Conservation (phyloP, 2,113 vertebrate genomes). For the Notothenia coriiceps region DNA sequence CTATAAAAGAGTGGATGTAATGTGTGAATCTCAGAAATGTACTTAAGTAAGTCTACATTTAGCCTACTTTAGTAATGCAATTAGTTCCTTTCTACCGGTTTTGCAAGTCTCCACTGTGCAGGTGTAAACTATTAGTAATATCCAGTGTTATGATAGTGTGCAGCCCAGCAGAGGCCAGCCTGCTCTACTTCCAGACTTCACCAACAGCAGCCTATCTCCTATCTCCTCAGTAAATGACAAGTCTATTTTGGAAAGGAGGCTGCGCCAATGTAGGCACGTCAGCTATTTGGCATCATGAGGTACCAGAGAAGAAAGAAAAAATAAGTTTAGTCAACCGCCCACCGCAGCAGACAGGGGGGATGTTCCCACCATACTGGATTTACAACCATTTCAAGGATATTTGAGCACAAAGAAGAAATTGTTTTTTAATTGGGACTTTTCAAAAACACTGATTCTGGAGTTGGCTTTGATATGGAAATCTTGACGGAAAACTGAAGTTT, state of each 20-base stretch:
- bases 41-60: too few species aligned
- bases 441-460: constrained; percentile 24
- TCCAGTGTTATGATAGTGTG: constrained; percentile 8
- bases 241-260: constrained; percentile 93
- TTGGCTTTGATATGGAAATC: constrained; percentile 26
- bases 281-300: constrained; percentile 83
- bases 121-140: not conserved
- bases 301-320: constrained; percentile 75
- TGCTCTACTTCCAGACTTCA: constrained; percentile 22
- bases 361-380: constrained; percentile 77
- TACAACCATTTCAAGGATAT: constrained; percentile 71
- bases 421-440: constrained; percentile 37
- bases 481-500: constrained; percentile 12
- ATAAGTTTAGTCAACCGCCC: constrained; percentile 71
- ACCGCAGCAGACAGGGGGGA: constrained; percentile 77
- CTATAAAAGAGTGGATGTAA: too few species aligned
- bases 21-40: too few species aligned
- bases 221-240: constrained; percentile 86
- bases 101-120: not conserved
- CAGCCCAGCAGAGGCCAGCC: constrained; percentile 27
- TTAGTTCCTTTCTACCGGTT: not conserved
- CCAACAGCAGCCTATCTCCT: constrained; percentile 37
- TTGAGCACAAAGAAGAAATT: constrained; percentile 47
- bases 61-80: too few species aligned
- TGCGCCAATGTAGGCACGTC: constrained; percentile 82